These are phyloP conservation scores for Pseudomyrmex sp. DNA, from an alignment of 1,140 invertebrate species.

Conservation along the genomic window DNA sequence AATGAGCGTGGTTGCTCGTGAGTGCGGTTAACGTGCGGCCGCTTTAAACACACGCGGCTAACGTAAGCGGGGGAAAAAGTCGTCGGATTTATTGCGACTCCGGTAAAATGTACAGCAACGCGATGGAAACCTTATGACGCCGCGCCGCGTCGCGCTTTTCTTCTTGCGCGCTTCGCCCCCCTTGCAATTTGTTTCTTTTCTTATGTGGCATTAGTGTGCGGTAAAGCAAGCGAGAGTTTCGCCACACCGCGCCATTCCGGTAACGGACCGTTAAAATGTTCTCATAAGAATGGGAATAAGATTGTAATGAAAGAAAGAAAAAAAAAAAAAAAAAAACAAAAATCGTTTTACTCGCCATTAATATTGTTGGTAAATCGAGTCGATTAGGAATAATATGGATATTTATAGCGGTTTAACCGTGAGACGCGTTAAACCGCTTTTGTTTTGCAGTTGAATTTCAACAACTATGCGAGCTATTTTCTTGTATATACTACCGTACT, in stretches of 20 bases:
- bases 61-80: conserved; percentile 30
- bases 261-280: background rate
- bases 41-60: conserved; percentile 64
- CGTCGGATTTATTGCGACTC: conserved; percentile 55
- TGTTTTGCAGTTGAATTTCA: background rate
- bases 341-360: background rate
- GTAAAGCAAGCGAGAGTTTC: conserved; percentile 19
- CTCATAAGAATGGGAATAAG: background rate
- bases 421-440: background rate
- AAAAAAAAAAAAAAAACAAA: no score
- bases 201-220: conserved; percentile 14
- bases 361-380: background rate
- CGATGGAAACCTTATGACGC: conserved; percentile 28
- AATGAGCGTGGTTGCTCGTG: conserved; percentile 65
- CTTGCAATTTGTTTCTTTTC: conserved; percentile 6
- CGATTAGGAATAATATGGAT: conserved; percentile 7
- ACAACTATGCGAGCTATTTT: background rate
- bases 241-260: background rate
- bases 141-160: background rate
- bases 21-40: conserved; percentile 52
- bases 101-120: conserved; percentile 15
- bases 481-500: no score
- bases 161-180: background rate
- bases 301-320: background rate
- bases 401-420: background rate